Base-by-base conservation (phyloP, 2,888 invertebrate species). In the Nymphalis polychloros region DNA sequence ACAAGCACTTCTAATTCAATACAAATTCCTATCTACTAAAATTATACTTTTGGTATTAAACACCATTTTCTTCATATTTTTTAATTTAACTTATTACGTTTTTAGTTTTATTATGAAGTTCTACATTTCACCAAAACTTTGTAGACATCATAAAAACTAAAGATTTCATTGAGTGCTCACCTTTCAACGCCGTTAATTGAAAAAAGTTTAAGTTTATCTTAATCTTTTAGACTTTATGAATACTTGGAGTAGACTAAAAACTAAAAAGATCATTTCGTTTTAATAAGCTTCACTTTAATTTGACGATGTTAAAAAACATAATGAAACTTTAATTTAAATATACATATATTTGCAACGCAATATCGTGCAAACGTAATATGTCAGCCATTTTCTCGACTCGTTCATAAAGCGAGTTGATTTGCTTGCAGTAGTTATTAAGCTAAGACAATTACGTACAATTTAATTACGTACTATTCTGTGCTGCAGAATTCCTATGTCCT, bases 171-270 rank as follows among this genome's bases (percentile, higher is more conserved):
- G 8, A 35, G 47, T 35, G 31, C 19, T 62, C 62, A 31, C 55
- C 31, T 55, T 55, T 57, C 8, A 10, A 67, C 52, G 48, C 41
- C 46, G 55, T 62, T 62, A 62, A 62, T 62, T 67, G 19, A 46
- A 57, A 62, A 67, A 67, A 62, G 41, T 62, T 67, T 67, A 48
- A 41, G 55, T 67, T 62, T 62, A 49, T 19, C 61, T 67, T 60
- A 60, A 52, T 66, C 49, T 64, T 66, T 53, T 46, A 53, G 52
- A 47, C 55, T 55, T 55, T 35, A 35, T 55, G 52, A 60, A 48
- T 20, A 53, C 59, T 59, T 23, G 4, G 53, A 52, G 60, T 60
- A 50, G 16, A 65, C 50, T 59, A 65, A 46, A 52, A 17, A n/a
- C 20, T 46, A 16, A 4, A 61, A 60, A 66, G 65, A 60, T 27